phyloP scores from a whole-genome alignment of 92 coral and sea anemone genomes.

The Porites lobata region DNA sequence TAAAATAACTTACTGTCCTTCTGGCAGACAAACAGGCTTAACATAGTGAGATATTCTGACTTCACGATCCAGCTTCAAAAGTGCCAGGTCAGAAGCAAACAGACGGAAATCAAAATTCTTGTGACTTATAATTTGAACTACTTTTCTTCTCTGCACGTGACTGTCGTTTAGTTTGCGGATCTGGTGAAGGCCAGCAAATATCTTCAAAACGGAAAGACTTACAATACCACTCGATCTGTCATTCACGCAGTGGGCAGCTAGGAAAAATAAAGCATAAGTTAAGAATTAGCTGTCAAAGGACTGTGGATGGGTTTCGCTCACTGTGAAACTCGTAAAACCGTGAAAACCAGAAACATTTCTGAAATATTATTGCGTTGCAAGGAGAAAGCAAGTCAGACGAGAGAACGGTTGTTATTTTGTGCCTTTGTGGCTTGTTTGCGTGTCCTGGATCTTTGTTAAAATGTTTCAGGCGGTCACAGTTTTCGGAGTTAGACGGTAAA shows the following conservation, averaged over 20 bases:
- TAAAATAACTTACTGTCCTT: constrained; percentile 68
- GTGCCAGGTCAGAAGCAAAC: constrained; percentile 92
- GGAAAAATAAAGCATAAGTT: background rate
- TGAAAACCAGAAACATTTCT: no score
- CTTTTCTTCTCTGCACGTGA: constrained; percentile 82
- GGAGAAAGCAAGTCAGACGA: no score
- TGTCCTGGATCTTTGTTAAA: no score
- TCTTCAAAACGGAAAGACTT: constrained; percentile 44
- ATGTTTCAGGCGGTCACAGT: no score
- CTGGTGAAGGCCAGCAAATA: constrained; percentile 82
- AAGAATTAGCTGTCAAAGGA: no score
- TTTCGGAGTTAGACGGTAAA: no score
- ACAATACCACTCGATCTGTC: constrained; percentile 49
- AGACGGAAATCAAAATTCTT: constrained; percentile 57
- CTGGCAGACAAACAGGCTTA: constrained; percentile 94
- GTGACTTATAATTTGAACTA: constrained; percentile 81
- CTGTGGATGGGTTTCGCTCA: no score
- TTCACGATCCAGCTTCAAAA: constrained; percentile 83
- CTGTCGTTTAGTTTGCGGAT: constrained; percentile 69
- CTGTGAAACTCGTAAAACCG: no score
- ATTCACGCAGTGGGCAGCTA: constrained; percentile 96
- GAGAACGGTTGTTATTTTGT: no score
- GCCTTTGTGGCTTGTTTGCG: no score
- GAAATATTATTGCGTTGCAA: no score
- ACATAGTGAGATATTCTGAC: constrained; percentile 79